Base-by-base conservation (phyloP, 2,888 invertebrate genomes). In the Geotrupes spiniger region DNA sequence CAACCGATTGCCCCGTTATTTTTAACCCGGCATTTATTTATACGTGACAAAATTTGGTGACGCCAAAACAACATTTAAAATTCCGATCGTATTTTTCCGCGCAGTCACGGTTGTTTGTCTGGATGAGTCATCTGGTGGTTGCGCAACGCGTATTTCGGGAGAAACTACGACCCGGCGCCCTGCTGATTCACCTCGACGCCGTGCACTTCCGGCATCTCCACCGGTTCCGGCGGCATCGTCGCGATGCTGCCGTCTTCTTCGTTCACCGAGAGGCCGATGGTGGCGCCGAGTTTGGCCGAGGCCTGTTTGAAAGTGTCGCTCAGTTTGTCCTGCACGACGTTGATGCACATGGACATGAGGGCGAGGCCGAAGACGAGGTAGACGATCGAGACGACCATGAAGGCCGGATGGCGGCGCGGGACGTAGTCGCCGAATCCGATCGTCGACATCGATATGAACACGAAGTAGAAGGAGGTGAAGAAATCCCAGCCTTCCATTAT, bases 341-440 rank as follows among this genome's bases (percentile, higher is more conserved):
- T 96, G 63, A 98, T 92, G 72, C 93, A 92, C 95, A 97, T 96
- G 58, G 96, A 93, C 41, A 96, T 96, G 12, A 98, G 77, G 0
- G 97, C 92, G 50, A 98, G 77, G 4, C 98, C 98, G 63, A 98
- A 92, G 14, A 97, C 87, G 46, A 98, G 77, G 68, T 98, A 96
- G 37, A 95, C 80, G 62, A 95, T 94, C 27, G 93, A 92, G 45
- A 88, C 82, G 79, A 97, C 88, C 85, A 97, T 92, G 62, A 82
- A 84, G 57, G 84, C 78, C 1, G 94, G 93, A 73, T 92, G 89
- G 46, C 68, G 52, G 69, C 87, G 80, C 1, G 95, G 95, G 0
- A 94, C 89, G 53, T 87, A 80, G 74, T 96, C 95, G 2, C 95
- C 95, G 61, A 96, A 90, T n/a, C 97, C 97, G 48, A 98, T 95